Base-by-base conservation (phyloP, 1,140 invertebrate species). In the Lasioglossum baleicum region DNA sequence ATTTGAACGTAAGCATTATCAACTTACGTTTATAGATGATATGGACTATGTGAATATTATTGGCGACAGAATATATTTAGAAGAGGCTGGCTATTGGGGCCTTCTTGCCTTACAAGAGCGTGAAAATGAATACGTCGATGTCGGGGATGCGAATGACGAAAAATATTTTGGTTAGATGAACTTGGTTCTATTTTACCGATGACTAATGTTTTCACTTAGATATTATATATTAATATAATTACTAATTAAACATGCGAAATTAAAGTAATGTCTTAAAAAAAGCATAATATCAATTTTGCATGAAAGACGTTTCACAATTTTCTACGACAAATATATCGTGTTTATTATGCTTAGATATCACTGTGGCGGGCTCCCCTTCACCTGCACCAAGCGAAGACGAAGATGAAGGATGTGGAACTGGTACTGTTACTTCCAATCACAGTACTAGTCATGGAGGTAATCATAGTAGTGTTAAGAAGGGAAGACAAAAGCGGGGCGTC, bases 401-500 rank as follows among this genome's bases (percentile, higher is more conserved):
- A 44, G 93, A 93, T 22, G 92, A 93, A 15, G 89, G 89, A 56
- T 92, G 90, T 80, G 89, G 91, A 26, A 79, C 94, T 61, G 94
- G 94, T 61, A 94, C 94, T 35, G 94, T 94, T 40, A 92, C 93
- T 68, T 86, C 82, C 48, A 87, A 86, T 83, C 94, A 94, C 42
- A 92, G 90, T 82, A 93, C 94, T 64, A 94, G 94, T 69, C 95
- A 95, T 31, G 94, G 93, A 44, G 95, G 95, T 88, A 95, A 95
- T 87, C 95, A 96, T 78, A 95, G 96, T 87, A 93, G 93, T 89
- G 94, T 69, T 90, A 93, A 90, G 89, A 94, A 91, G 92, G 94
- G 90, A 94, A 95, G 91, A 90, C 96, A 96, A 86, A 97, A 97
- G 92, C 93, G 96, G 61, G 96, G 98, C 15, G 96, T 98, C 75